phyloP scores from a whole-genome alignment of 2,797 vertebrate species.

The Leptoclinus maculatus region DNA sequence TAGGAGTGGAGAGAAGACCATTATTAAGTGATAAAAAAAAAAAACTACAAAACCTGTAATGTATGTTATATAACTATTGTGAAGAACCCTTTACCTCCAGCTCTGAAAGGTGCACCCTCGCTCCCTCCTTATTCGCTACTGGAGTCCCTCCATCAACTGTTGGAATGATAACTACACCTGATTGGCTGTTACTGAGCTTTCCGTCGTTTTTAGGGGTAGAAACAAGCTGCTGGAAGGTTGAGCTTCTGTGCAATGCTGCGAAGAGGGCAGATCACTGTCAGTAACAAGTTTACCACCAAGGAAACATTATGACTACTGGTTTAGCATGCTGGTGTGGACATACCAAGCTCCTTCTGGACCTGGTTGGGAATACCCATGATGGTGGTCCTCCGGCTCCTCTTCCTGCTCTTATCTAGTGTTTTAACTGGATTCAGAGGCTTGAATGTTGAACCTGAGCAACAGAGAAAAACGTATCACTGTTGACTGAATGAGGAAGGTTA shows the following conservation, averaged over 20 bases:
- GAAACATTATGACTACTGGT: neutral
- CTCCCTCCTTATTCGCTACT: conserved; percentile 73
- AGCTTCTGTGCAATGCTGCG: conserved; percentile 79
- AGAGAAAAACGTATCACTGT: neutral
- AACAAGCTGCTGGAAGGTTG: conserved; percentile 73
- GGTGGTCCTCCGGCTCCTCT: conserved; percentile 91
- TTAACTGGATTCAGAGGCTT: conserved; percentile 84
- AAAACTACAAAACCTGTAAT: neutral
- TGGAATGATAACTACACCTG: conserved; percentile 80
- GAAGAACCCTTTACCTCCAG: conserved; percentile 80
- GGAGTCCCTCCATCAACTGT: conserved; percentile 86
- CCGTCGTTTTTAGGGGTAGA: conserved; percentile 45
- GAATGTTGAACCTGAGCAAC: conserved; percentile 83
- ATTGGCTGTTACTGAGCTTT: conserved; percentile 51
- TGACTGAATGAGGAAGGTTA: neutral
- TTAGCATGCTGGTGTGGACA: conserved; percentile 29
- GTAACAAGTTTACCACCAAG: neutral
- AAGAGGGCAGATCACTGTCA: conserved; percentile 29
- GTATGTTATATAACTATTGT: neutral
- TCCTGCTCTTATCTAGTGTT: conserved; percentile 80
- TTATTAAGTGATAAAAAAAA: neutral
- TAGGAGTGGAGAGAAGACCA: conserved; percentile 12
- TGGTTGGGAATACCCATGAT: conserved; percentile 97
- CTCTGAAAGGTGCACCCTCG: conserved; percentile 87
- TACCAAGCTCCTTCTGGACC: conserved; percentile 95